Conservation (phyloP, 2,888 invertebrate species). For the Pammene fasciana region DNA sequence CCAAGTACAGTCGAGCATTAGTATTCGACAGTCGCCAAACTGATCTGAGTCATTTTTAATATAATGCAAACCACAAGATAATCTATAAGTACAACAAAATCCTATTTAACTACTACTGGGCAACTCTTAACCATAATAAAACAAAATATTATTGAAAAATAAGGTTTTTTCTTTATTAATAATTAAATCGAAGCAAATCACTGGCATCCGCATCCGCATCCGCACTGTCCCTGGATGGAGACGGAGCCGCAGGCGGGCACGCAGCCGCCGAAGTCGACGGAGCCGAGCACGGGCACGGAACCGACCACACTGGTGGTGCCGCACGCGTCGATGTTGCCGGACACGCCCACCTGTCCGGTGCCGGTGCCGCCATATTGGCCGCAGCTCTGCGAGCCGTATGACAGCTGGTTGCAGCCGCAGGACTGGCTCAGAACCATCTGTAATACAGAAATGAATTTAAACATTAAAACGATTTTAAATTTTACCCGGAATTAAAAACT, state of each 20-base stretch:
- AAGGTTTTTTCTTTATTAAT: background rate
- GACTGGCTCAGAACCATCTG: conserved; percentile 25
- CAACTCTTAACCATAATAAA: too few relatives aligned
- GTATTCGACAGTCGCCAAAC: too few relatives aligned
- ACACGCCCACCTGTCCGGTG: conserved; percentile 48
- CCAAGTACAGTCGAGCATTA: too few relatives aligned
- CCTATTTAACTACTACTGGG: too few relatives aligned
- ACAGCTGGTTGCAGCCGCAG: conserved; percentile 18
- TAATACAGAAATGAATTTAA: background rate
- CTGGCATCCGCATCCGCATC: conserved; percentile 5
- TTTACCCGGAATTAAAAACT: background rate
- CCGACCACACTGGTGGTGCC: conserved; percentile 53
- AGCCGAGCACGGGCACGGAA: conserved; percentile 55
- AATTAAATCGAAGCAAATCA: background rate
- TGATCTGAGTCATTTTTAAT: too few relatives aligned
- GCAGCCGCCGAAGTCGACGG: conserved; percentile 52
- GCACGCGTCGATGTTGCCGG: conserved; percentile 51
- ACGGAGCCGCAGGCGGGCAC: conserved; percentile 52
- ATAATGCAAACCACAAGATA: too few relatives aligned
- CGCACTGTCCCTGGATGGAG: conserved; percentile 35
- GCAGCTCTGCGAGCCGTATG: conserved; percentile 13
- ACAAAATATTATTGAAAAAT: background rate
- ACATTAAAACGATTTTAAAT: background rate
- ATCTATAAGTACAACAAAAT: too few relatives aligned
- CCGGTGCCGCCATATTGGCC: conserved; percentile 50